Base-by-base conservation (phyloP, 2,113 vertebrate species). In the Hippocampus barbouri region DNA sequence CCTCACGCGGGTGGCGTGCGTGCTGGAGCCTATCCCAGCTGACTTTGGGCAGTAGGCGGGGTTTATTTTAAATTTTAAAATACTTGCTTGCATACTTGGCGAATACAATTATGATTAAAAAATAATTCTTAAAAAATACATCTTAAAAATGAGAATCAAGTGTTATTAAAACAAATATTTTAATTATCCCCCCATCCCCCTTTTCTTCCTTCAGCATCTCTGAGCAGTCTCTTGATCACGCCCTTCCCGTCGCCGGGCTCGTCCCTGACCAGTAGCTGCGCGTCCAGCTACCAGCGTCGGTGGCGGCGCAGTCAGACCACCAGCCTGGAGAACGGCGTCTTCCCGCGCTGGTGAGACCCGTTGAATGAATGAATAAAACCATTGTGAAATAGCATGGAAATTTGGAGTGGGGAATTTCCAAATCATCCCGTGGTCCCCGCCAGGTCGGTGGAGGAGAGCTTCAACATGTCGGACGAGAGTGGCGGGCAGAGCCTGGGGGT, bases 301-400 rank as follows among this genome's bases (percentile, higher is more conserved):
- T 99, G 96, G 97, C 94, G 96, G 30, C 96, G 97, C 77, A 99
- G 96, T 82, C 96, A 98, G 89, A 99, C 97, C 5, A 99, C 97
- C 86, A 99, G 97, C 88, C 81, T 99, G 89, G 97, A 99, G 89
- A 98, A 98, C 3, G 97, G 97, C 0, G 95, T 99, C 77, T 98
- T 99, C 89, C 97, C 97, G 69, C 92, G 97, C 91, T 98, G 97
- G 97, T 98, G 91, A 92, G 94, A 38, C 34, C 34, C 34, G 34
- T 38, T n/a, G 53, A 56, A 3, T n/a, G 68, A 45, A 38, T n/a
- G 68, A 45, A 38, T 38, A 4, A 53, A 53, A n/a, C 8, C 51
- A 8, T 15, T 21, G 12, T 10, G 51, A 53, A 38, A 38, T 38
- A 6, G 5, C 5, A 0, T 38, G 34, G 34, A 38, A 5, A 6